Evolutionary conservation across 1,140 invertebrate species (phyloP).

Genomic region (Drosophila pseudoobscura): DNA sequence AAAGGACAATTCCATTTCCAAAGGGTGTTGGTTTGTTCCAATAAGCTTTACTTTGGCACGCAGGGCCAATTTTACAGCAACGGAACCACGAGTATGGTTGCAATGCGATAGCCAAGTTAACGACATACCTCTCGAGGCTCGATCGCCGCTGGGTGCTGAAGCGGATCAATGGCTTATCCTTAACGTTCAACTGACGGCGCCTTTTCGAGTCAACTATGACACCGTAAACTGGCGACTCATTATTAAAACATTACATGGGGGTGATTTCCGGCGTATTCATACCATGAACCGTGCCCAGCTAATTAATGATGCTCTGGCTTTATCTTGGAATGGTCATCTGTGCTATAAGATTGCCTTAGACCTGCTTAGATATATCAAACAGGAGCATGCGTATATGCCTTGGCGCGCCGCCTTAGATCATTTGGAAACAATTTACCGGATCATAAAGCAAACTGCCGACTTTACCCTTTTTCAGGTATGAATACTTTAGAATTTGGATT

Average conservation of each 20-base stretch:
- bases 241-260: constrained; percentile 84
- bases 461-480: constrained; percentile 85
- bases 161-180: constrained; percentile 86
- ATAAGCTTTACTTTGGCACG: constrained; percentile 86
- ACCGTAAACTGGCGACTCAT: constrained; percentile 87
- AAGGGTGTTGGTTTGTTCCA: constrained; percentile 85
- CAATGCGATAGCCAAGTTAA: constrained; percentile 63
- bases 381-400: constrained; percentile 87
- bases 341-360: constrained; percentile 87
- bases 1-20: background rate
- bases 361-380: constrained; percentile 85
- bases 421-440: constrained; percentile 84
- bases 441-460: constrained; percentile 83
- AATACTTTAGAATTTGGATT: background rate
- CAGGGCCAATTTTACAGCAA: constrained; percentile 86
- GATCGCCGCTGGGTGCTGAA: constrained; percentile 40
- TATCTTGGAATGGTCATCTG: constrained; percentile 88
- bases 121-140: constrained; percentile 25
- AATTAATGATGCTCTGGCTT: constrained; percentile 89
- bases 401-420: constrained; percentile 87
- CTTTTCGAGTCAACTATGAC: constrained; percentile 91
- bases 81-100: constrained; percentile 86
- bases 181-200: constrained; percentile 86
- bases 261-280: constrained; percentile 85
- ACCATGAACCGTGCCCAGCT: constrained; percentile 90